Conservation (phyloP, 2,797 vertebrate genomes). For the Danio jaintianensis region DNA sequence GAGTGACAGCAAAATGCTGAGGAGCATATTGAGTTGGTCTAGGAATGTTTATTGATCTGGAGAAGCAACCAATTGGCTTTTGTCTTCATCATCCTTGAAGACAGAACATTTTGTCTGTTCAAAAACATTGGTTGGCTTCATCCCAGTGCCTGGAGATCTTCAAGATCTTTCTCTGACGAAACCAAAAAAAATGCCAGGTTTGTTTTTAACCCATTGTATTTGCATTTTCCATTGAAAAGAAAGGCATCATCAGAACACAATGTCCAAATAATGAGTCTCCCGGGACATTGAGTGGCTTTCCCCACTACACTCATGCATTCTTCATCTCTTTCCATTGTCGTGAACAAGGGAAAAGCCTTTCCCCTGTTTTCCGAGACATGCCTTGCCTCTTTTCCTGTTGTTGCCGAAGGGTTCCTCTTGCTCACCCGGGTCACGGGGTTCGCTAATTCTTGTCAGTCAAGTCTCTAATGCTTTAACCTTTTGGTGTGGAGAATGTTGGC, state of each 20-base stretch:
- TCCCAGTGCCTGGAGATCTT: background rate
- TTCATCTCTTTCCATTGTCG: constrained; percentile 53
- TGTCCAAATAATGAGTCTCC: constrained; percentile 47
- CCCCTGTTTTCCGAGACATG: constrained; percentile 53
- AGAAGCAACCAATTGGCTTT: constrained; percentile 14
- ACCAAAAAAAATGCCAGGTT: constrained; percentile 22
- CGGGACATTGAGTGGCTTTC: constrained; percentile 48
- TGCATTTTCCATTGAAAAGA: constrained; percentile 31
- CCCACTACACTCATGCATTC: constrained; percentile 37
- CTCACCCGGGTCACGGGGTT: constrained; percentile 43
- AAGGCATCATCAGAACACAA: constrained; percentile 37
- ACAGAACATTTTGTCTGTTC: constrained; percentile 11
- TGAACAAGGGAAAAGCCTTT: constrained; percentile 55
- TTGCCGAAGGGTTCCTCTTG: constrained; percentile 50
- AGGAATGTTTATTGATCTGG: constrained; percentile 16
- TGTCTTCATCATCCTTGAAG: constrained; percentile 12
- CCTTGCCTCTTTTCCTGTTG: constrained; percentile 60
- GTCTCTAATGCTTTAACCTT: constrained; percentile 24
- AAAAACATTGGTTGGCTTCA: background rate
- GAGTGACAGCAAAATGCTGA: constrained; percentile 4
- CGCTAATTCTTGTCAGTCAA: constrained; percentile 26
- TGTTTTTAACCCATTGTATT: constrained; percentile 52
- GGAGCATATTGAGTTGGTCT: constrained; percentile 6
- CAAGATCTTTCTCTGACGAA: constrained; percentile 15
- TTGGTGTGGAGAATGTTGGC: constrained; percentile 24